phyloP scores from a whole-genome alignment of 2,113 vertebrate genomes.

The Chamaea fasciata region DNA sequence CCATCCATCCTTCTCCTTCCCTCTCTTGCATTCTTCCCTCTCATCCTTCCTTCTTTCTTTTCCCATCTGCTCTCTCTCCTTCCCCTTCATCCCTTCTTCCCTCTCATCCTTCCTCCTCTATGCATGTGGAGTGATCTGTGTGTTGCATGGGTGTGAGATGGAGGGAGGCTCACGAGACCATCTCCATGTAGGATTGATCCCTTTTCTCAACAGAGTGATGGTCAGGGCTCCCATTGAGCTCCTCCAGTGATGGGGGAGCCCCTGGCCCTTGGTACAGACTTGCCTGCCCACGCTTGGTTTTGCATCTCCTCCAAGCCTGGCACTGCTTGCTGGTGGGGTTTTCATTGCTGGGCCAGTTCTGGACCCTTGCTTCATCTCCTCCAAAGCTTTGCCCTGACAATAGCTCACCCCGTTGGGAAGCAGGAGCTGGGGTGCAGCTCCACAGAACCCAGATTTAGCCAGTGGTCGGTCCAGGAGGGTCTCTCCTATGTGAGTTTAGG shows the following conservation, averaged over 20 bases:
- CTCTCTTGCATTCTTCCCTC: neutral
- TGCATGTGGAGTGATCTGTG: constrained; percentile 50
- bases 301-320: neutral
- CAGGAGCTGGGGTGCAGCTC: neutral
- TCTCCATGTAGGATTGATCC: neutral
- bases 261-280: neutral
- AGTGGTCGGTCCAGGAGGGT: neutral
- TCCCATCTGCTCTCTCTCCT: constrained; percentile 36
- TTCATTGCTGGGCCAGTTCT: neutral
- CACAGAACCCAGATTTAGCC: neutral
- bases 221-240: neutral
- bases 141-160: constrained; percentile 15
- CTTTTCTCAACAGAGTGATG: neutral
- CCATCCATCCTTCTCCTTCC: neutral
- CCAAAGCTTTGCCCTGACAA: neutral
- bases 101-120: neutral
- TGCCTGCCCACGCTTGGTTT: neutral
- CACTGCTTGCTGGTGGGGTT: neutral
- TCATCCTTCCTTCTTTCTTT: constrained; percentile 50
- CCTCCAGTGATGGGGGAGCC: neutral
- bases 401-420: neutral
- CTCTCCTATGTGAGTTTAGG: neutral
- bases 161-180: neutral
- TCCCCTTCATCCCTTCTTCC: neutral
- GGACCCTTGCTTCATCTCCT: neutral